Evolutionary conservation across 2,888 invertebrate genomes (phyloP).

Genomic region (Notodonta ziczac): DNA sequence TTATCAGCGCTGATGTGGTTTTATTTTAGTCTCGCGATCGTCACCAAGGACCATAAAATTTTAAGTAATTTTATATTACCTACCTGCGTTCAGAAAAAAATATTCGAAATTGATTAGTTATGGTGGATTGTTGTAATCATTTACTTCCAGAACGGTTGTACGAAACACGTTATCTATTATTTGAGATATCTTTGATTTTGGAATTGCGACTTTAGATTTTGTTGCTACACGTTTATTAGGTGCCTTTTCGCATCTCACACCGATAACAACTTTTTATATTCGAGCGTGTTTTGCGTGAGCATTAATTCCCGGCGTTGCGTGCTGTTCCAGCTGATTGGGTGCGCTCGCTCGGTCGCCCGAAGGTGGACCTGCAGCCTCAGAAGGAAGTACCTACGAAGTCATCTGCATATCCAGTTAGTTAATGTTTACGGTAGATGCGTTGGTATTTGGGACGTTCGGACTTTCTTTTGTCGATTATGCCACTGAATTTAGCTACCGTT

Average conservation of each 20-base stretch:
- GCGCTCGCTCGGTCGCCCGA: conserved; percentile 46
- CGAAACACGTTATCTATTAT: conserved; percentile 2
- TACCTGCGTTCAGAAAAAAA: conserved; percentile 1
- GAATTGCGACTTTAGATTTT: conserved; percentile 14
- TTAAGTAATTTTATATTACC: conserved; percentile 17
- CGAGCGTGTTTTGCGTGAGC: conserved; percentile 56
- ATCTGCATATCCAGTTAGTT: conserved; percentile 57
- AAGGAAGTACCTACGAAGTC: conserved; percentile 43
- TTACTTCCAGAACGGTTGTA: conserved; percentile 25
- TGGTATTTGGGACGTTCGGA: conserved; percentile 56
- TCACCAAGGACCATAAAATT: conserved; percentile 17
- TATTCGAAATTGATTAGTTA: conserved; percentile 22
- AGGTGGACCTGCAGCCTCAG: conserved; percentile 52
- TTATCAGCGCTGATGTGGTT: conserved; percentile 60
- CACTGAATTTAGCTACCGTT: conserved; percentile 25
- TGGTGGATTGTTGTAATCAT: conserved; percentile 26
- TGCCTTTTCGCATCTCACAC: conserved; percentile 28
- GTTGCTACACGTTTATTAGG: conserved; percentile 11
- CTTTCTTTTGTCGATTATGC: conserved; percentile 42
- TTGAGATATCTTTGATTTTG: conserved; percentile 9
- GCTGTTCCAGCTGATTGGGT: conserved; percentile 62
- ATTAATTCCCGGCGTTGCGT: conserved; percentile 58
- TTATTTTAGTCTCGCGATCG: conserved; percentile 50
- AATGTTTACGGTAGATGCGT: conserved; percentile 51
- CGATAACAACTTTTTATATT: conserved; percentile 54